Base-by-base conservation (phyloP, 53 echinoderm and acorn worm genomes). In the Antedon mediterranea region DNA sequence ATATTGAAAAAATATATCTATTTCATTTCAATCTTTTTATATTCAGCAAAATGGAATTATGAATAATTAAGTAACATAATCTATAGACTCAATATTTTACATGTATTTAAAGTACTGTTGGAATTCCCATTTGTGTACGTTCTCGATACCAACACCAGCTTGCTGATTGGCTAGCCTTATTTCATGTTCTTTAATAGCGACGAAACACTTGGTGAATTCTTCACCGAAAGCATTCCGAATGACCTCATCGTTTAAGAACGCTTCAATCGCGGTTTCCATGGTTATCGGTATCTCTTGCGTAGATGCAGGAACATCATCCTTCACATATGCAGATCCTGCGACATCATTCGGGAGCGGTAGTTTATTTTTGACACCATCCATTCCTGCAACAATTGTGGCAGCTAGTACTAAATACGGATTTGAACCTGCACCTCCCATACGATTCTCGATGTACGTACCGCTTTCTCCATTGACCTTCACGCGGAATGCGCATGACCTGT, bases 391-490 rank as follows among this genome's bases (percentile, higher is more conserved):
- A 33, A 83, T 31, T 27, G 72, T 71, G 5, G 83, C 83, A 6
- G 83, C 83, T 37, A 77, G 27, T 28, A 43, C 34, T 7, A 83
- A 27, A 29, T 83, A 83, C 5, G 83, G 83, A 34, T 77, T 77
- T 27, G 57, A 71, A 5, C 33, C 83, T 23, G 43, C 44, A 0
- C 76, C 43, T 5, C 83, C 83, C 26, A 83, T 26, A 4, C 85
- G 33, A 42, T 90, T 84, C 74, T 90, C 90, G 0, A 90, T 23
- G 71, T 90, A 87, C 23, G 82, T 87, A 29, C 90, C 90, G 15
- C 72, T 27, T 73, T 84, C 78, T 0, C 87, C 85, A 33, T 84
- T 79, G n/a, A 78, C 34, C 78, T 85, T 85, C 30, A 88, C 78
- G 13, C 85, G 82, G 28, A 88, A 29, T 43, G 85, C 82, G 43